Conservation (phyloP, 1,140 invertebrate species). For the Cotesia typhae region DNA sequence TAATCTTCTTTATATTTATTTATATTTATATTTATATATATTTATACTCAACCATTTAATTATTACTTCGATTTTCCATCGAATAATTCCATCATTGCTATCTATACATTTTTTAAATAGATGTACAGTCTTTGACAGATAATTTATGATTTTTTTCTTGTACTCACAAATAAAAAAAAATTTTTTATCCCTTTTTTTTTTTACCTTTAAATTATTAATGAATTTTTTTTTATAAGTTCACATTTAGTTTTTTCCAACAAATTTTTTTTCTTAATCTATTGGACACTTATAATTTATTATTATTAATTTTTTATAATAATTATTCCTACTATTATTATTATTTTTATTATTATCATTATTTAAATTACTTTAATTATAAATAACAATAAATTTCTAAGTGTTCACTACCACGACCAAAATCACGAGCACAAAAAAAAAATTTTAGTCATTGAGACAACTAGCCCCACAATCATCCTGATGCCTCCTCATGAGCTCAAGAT, state of each 20-base stretch:
- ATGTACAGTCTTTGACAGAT: conserved; percentile 44
- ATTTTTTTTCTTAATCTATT: not conserved
- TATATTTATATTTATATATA: conserved; percentile 12
- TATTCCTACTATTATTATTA: too few species aligned
- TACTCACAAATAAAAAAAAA: not conserved
- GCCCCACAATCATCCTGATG: conserved; percentile 46
- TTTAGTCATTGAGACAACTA: conserved; percentile 12
- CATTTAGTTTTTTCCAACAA: too few species aligned
- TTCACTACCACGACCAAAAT: conserved; percentile 23
- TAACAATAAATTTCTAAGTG: not conserved
- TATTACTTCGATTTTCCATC: conserved; percentile 32
- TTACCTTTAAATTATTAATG: not conserved
- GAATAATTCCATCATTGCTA: conserved; percentile 39
- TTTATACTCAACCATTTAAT: conserved; percentile 17
- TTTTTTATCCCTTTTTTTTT: not conserved
- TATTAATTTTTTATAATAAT: too few species aligned
- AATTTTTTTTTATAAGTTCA: too few species aligned
- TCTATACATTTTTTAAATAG: conserved; percentile 40
- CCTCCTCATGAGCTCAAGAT: conserved; percentile 54
- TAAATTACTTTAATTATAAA: too few species aligned
- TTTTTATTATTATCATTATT: too few species aligned
- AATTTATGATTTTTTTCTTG: conserved; percentile 18
- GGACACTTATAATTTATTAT: conserved; percentile 19
- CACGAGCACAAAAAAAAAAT: not conserved
- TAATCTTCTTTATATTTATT: conserved; percentile 19